Conservation (phyloP, 2,888 invertebrate species). For the Drosophila nigricruria region DNA sequence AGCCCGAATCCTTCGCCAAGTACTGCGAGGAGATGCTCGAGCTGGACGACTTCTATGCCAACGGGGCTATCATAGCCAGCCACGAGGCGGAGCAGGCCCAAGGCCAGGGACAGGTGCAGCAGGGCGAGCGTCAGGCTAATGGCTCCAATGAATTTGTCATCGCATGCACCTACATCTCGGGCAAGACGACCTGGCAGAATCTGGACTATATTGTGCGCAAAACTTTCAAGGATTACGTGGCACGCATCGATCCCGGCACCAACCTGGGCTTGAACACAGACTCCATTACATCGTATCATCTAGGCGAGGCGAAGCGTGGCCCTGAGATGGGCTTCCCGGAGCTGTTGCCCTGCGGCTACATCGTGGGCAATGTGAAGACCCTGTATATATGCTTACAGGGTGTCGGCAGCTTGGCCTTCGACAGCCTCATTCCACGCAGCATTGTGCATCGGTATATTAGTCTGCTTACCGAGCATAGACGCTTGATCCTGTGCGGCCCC, state of each 20-base stretch:
- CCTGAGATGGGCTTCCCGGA: constrained; percentile 94
- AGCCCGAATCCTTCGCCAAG: constrained; percentile 91
- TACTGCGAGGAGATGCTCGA: constrained; percentile 89
- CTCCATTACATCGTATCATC: constrained; percentile 96
- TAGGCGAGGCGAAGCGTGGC: constrained; percentile 94
- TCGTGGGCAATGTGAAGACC: constrained; percentile 94
- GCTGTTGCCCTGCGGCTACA: constrained; percentile 96
- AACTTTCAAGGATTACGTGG: constrained; percentile 97
- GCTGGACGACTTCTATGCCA: constrained; percentile 88
- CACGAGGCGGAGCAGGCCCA: constrained; percentile 83
- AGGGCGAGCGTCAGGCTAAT: constrained; percentile 85
- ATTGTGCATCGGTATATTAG: constrained; percentile 96
- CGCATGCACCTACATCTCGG: constrained; percentile 95
- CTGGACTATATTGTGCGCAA: constrained; percentile 95
- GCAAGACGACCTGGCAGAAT: constrained; percentile 97
- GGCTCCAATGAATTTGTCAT: constrained; percentile 92
- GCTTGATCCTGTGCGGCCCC: constrained; percentile 98
- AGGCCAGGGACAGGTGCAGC: constrained; percentile 82
- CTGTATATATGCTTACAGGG: constrained; percentile 96
- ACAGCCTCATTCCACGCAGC: constrained; percentile 97
- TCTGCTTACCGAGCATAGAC: constrained; percentile 95
- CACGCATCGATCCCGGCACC: constrained; percentile 96
- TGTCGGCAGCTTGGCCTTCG: constrained; percentile 95
- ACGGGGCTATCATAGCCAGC: constrained; percentile 84
- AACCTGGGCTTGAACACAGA: constrained; percentile 94